Evolutionary conservation across 1,140 invertebrate species (phyloP).

Genomic region (Copidosoma floridanum): DNA sequence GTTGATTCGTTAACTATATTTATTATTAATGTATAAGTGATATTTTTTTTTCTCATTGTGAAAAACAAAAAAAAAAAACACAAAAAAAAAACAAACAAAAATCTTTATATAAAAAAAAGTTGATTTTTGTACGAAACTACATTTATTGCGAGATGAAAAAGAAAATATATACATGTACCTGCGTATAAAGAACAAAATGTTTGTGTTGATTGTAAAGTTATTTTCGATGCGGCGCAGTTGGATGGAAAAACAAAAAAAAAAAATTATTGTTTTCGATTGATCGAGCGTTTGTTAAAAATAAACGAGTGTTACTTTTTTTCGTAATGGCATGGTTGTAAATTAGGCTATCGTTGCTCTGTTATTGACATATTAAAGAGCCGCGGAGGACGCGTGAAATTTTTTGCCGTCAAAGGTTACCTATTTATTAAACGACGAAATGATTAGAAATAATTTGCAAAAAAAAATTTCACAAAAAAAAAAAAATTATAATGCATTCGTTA

Average conservation of each 20-base stretch:
- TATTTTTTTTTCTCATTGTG: neutral
- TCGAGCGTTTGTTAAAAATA: constrained; percentile 20
- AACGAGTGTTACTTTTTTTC: constrained; percentile 23
- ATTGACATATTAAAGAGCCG: constrained; percentile 1
- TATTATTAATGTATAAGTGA: too few species aligned
- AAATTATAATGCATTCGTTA: constrained; percentile 8
- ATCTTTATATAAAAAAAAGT: constrained; percentile 12
- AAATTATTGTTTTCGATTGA: constrained; percentile 11
- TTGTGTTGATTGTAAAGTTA: neutral
- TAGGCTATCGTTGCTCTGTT: constrained; percentile 11
- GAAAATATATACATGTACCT: constrained; percentile 17
- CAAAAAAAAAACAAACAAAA: neutral
- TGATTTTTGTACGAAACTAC: constrained; percentile 17
- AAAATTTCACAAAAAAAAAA: neutral
- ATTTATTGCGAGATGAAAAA: constrained; percentile 10
- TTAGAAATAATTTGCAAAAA: constrained; percentile 6
- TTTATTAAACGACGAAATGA: constrained; percentile 12
- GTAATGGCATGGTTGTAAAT: constrained; percentile 8
- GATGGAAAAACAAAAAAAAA: neutral
- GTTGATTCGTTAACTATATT: neutral
- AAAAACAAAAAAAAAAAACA: too few species aligned
- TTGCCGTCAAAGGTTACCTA: constrained; percentile 19
- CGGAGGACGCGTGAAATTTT: constrained; percentile 7
- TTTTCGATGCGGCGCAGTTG: constrained; percentile 7
- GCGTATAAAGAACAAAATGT: constrained; percentile 11